A percentile compares a stretch with the other conserved stretches of the same genome.
Evolutionary conservation across 2,888 invertebrate genomes (phyloP).

Genomic region (Monochamus alternatus): DNA sequence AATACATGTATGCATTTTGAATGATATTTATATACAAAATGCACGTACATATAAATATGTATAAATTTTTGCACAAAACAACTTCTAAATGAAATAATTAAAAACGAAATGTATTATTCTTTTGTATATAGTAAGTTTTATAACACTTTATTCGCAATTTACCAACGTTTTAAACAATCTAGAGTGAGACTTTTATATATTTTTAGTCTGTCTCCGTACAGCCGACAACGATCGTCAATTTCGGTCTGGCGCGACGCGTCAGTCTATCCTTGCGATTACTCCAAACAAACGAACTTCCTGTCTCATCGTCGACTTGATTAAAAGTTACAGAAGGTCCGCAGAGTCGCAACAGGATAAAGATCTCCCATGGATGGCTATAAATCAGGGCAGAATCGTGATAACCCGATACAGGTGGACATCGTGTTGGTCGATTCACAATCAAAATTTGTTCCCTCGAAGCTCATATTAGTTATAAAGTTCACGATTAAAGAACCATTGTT

Average conservation of each 20-base stretch:
- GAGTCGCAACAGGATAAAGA: not conserved
- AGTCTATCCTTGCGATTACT: not conserved
- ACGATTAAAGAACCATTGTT: no score
- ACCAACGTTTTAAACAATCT: no score
- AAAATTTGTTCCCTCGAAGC: constrained; percentile 5
- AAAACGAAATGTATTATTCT: no score
- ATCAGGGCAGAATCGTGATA: constrained; percentile 8
- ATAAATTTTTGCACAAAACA: no score
- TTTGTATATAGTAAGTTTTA: no score
- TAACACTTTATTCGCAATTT: no score
- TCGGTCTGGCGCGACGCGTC: not conserved
- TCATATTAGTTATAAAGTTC: not conserved
- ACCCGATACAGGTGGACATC: not conserved
- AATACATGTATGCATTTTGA: no score
- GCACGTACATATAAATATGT: no score
- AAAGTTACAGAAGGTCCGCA: constrained; percentile 7
- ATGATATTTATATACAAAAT: no score
- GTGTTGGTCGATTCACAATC: not conserved
- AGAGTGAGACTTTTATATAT: no score
- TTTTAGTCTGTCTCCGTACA: no score
- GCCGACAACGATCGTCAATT: not conserved
- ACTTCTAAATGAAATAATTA: no score
- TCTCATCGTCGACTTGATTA: constrained; percentile 2
- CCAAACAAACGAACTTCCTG: not conserved
- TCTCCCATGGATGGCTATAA: constrained; percentile 1